Conservation (phyloP, 2,797 vertebrate species). For the Heteromormyrus szaboi region DNA sequence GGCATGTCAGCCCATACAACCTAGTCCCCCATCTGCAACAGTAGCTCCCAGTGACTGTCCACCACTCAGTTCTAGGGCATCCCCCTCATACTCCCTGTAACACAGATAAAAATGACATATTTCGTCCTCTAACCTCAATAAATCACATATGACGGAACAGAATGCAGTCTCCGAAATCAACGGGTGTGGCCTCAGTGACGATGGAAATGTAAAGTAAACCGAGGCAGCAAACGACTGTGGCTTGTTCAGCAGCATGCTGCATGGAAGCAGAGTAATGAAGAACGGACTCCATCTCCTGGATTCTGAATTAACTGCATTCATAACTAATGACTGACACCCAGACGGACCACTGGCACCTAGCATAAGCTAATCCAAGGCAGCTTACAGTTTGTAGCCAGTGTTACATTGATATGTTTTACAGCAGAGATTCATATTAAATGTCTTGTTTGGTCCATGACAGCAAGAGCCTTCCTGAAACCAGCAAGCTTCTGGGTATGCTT, state of each 20-base stretch:
- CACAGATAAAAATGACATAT: neutral
- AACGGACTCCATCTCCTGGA: neutral
- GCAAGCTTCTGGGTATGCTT: neutral
- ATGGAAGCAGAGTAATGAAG: neutral
- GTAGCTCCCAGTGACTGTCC: neutral
- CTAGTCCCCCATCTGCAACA: neutral
- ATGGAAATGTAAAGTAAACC: neutral
- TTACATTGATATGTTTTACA: neutral
- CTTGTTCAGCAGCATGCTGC: neutral
- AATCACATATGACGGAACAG: no score
- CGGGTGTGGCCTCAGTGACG: neutral
- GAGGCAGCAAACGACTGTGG: neutral
- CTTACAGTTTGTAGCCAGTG: neutral
- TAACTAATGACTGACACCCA: neutral
- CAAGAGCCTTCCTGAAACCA: neutral
- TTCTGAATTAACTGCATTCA: neutral
- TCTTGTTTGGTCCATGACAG: neutral
- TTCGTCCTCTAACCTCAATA: slow-evolving; percentile 4
- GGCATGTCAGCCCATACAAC: neutral
- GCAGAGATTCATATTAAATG: neutral
- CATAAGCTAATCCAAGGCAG: neutral
- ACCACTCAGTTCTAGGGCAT: neutral
- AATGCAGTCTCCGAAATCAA: neutral
- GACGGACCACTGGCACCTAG: neutral
- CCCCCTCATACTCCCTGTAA: slow-evolving; percentile 1